Evolutionary conservation across 2,797 vertebrate species (phyloP).

Genomic region (Gouania willdenowi): DNA sequence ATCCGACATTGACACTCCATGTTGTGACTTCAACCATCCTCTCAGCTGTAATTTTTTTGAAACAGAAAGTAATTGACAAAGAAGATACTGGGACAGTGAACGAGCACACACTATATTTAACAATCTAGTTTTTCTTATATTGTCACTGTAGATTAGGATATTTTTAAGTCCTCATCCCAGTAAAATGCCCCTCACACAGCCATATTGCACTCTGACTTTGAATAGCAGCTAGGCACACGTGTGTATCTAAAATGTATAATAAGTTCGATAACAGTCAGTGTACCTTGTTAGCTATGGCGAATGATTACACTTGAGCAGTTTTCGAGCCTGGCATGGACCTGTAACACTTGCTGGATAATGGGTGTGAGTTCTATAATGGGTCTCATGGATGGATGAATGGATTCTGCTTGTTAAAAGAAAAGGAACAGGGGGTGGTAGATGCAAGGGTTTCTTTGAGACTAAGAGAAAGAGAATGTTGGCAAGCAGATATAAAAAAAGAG

Average conservation of each 20-base stretch:
- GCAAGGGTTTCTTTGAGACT: constrained; percentile 44
- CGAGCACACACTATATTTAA: constrained; percentile 12
- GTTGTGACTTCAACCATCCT: constrained; percentile 44
- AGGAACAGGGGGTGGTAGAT: constrained; percentile 31
- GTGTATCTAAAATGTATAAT: constrained; percentile 51
- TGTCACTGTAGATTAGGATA: constrained; percentile 31
- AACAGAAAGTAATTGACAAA: constrained; percentile 46
- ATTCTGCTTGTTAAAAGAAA: too few species aligned
- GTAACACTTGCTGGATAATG: constrained; percentile 14
- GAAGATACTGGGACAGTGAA: constrained; percentile 31
- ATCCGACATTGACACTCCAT: constrained; percentile 1
- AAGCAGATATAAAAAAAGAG: constrained; percentile 15
- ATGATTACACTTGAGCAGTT: constrained; percentile 64
- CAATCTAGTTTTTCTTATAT: constrained; percentile 22
- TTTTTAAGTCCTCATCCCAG: constrained; percentile 36
- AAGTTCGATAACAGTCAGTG: constrained; percentile 53
- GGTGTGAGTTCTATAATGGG: too few species aligned
- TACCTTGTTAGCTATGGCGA: constrained; percentile 54
- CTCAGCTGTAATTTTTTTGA: constrained; percentile 41
- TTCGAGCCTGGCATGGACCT: constrained; percentile 35
- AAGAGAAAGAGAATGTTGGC: constrained; percentile 35
- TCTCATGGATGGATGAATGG: too few species aligned
- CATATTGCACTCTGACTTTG: constrained; percentile 55
- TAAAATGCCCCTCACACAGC: constrained; percentile 1
- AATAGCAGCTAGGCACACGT: constrained; percentile 41